These are phyloP conservation scores for Penaeus japonicus DNA, from an alignment of 1,140 invertebrate species.

Conservation along the genomic window DNA sequence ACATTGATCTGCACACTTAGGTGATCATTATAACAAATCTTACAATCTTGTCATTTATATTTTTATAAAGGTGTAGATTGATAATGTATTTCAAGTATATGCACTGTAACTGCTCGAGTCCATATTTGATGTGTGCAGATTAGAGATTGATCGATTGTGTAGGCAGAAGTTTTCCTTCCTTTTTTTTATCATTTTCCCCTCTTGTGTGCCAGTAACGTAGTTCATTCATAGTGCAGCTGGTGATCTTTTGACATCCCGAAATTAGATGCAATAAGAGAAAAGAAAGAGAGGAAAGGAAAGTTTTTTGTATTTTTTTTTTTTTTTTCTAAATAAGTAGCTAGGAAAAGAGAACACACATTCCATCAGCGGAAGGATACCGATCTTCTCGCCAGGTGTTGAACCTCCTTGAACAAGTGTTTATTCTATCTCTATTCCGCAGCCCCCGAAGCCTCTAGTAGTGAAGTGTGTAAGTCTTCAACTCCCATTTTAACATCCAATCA, in stretches of 20 bases:
- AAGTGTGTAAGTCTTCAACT: constrained; percentile 41
- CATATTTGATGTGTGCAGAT: too few species aligned
- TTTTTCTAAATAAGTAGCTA: too few species aligned
- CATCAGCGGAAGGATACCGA: neutral
- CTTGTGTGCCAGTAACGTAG: neutral
- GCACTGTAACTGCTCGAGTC: too few species aligned
- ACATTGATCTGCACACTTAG: too few species aligned
- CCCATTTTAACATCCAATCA: neutral
- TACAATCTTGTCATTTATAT: too few species aligned
- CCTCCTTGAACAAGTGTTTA: constrained; percentile 21
- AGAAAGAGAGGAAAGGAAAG: neutral
- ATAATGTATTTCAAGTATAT: too few species aligned
- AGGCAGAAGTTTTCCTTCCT: neutral
- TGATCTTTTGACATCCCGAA: neutral
- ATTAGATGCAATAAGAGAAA: too few species aligned
- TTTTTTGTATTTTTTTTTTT: neutral
- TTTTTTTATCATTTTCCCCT: neutral
- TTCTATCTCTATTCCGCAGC: constrained; percentile 44
- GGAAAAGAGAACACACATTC: neutral
- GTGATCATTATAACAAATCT: too few species aligned
- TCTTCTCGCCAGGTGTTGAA: neutral
- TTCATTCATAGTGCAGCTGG: neutral
- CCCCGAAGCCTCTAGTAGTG: constrained; percentile 51
- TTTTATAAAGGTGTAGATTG: too few species aligned
- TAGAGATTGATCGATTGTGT: neutral